A percentile compares a stretch with the other conserved stretches of the same genome.
Conservation (phyloP, 2,113 vertebrate species). For the Coptodon rendalli region DNA sequence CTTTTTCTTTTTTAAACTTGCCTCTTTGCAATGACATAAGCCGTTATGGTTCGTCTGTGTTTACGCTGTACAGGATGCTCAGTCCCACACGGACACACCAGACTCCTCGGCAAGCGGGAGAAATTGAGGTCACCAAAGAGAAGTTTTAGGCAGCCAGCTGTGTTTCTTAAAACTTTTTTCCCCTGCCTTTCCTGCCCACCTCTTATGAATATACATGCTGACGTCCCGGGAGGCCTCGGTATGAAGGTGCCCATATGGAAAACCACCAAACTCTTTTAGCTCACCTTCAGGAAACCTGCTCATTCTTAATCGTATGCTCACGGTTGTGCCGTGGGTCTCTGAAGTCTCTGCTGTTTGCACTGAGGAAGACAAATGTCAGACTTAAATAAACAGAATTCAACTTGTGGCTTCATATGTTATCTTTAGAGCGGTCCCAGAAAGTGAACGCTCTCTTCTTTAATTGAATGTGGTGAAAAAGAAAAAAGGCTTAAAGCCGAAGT, state of each 20-base stretch:
- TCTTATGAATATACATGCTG: conserved; percentile 73
- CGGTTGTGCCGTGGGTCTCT: conserved; percentile 20
- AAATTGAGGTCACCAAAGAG: conserved; percentile 69
- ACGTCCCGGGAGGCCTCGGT: conserved; percentile 53
- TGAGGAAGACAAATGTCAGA: conserved; percentile 25
- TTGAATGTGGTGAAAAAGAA: background rate
- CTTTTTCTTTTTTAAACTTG: background rate
- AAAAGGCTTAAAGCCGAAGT: background rate
- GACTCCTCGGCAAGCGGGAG: conserved; percentile 16
- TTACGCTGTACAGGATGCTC: background rate
- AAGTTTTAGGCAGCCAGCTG: conserved; percentile 69
- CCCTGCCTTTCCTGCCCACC: conserved; percentile 23
- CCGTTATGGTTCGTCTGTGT: background rate
- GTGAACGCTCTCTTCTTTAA: background rate
- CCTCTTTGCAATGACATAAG: background rate
- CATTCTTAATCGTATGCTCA: conserved; percentile 35
- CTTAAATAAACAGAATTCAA: conserved; percentile 18
- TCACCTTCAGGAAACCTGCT: conserved; percentile 68
- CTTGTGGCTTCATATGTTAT: background rate
- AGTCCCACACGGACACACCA: conserved; percentile 17
- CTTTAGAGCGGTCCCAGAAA: background rate
- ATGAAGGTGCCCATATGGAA: conserved; percentile 72
- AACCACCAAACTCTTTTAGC: conserved; percentile 54
- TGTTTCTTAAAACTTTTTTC: conserved; percentile 59
- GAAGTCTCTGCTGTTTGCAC: conserved; percentile 17